Conservation (phyloP, 2,113 vertebrate genomes). For the Pogona vitticeps region DNA sequence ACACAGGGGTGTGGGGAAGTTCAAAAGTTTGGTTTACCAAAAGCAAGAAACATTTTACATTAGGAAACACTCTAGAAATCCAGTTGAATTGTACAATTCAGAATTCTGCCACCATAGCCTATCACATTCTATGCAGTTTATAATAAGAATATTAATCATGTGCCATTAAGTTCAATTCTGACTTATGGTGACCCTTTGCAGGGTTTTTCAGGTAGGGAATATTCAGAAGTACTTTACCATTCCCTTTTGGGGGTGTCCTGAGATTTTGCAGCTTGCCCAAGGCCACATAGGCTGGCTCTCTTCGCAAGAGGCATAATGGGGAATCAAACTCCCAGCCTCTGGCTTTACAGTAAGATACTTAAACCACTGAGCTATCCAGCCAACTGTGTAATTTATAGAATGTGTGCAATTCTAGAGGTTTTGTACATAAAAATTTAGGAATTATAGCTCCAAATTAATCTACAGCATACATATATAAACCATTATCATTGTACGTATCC, state of each 20-base stretch:
- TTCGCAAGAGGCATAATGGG: no score
- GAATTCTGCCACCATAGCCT: not conserved
- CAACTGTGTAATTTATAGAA: not conserved
- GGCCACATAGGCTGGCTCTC: no score
- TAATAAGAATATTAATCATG: no score
- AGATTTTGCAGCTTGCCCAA: no score
- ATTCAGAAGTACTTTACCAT: no score
- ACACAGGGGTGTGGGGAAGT: not conserved
- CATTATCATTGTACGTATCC: not conserved
- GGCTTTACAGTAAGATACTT: no score
- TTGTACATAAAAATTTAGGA: not conserved
- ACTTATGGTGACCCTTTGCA: no score
- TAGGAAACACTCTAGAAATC: not conserved
- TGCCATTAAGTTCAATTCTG: no score
- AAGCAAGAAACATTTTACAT: not conserved
- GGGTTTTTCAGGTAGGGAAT: no score
- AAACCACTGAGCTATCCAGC: no score
- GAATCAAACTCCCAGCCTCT: no score
- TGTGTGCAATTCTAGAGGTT: not conserved
- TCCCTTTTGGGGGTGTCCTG: no score
- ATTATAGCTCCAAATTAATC: not conserved
- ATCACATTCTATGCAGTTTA: not conserved
- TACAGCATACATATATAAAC: not conserved
- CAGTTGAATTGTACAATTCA: not conserved
- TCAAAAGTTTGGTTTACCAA: not conserved